Percentiles rank a stretch among this genome's conserved stretches.
Evolutionary conservation across 53 echinoderm and acorn worm species (phyloP).

Genomic region (Astropecten irregularis): DNA sequence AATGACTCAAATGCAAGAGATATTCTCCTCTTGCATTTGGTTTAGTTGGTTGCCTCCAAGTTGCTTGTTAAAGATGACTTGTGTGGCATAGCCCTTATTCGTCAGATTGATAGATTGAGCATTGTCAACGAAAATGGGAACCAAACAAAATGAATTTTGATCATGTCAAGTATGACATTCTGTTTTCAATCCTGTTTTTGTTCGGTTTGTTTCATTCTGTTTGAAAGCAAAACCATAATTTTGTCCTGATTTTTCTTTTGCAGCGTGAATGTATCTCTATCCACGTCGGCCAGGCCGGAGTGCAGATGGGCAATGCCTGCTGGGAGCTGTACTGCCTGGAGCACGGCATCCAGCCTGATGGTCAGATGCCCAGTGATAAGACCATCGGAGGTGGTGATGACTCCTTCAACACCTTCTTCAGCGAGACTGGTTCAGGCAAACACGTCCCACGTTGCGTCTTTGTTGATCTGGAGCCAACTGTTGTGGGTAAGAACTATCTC

Average conservation of each 20-base stretch:
- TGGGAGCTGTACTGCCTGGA: conserved; percentile 88
- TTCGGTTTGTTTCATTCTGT: too few relatives aligned
- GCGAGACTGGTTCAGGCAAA: conserved; percentile 66
- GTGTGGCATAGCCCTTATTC: too few relatives aligned
- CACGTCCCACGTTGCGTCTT: conserved; percentile 63
- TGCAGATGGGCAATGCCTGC: conserved; percentile 92
- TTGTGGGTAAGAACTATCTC: conserved; percentile 68
- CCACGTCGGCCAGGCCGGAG: conserved; percentile 87
- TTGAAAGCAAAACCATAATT: too few relatives aligned
- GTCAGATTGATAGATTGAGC: too few relatives aligned
- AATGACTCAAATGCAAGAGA: too few relatives aligned
- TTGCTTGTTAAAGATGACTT: too few relatives aligned
- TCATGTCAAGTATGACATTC: too few relatives aligned
- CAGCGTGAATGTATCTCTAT: conserved; percentile 87
- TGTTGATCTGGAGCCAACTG: conserved; percentile 77
- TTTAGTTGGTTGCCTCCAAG: too few relatives aligned
- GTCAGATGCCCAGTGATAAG: conserved; percentile 75
- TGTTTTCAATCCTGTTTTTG: too few relatives aligned
- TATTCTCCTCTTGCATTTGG: too few relatives aligned
- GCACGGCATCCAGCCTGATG: conserved; percentile 77
- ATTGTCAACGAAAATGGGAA: too few relatives aligned
- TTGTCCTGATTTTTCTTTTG: conserved; percentile 16
- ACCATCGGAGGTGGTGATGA: conserved; percentile 53
- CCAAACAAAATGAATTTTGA: too few relatives aligned
- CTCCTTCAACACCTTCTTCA: conserved; percentile 74